Percentiles rank a stretch among this genome's conserved stretches.
phyloP scores from a whole-genome alignment of 2,113 vertebrate species.

The Grus americana region DNA sequence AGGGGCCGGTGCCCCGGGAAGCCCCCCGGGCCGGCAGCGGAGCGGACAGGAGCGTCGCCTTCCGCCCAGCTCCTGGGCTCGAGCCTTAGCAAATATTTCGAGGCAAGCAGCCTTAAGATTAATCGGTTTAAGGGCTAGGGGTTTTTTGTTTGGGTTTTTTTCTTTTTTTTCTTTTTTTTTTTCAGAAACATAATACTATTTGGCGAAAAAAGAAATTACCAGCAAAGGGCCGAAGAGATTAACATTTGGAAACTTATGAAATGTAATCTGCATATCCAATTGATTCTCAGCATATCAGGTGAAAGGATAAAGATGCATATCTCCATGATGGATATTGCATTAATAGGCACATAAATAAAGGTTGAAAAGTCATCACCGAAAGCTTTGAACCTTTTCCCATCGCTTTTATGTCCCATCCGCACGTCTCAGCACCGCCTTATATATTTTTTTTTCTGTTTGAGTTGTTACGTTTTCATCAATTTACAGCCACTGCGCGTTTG shows the following conservation, averaged over 20 bases:
- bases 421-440: neutral
- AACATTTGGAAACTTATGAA: conserved; percentile 83
- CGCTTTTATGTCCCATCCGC: conserved; percentile 35
- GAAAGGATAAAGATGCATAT: conserved; percentile 84
- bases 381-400: conserved; percentile 77
- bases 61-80: too few relatives aligned
- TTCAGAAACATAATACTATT: conserved; percentile 75
- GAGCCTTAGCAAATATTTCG: neutral
- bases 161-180: neutral
- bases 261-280: conserved; percentile 86
- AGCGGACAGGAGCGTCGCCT: neutral
- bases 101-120: conserved; percentile 69
- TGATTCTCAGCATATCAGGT: conserved; percentile 84
- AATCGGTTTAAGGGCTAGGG: conserved; percentile 25
- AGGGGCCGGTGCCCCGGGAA: neutral
- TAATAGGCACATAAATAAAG: conserved; percentile 84
- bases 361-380: conserved; percentile 74
- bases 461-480: neutral
- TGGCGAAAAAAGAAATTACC: conserved; percentile 69
- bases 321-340: conserved; percentile 82
- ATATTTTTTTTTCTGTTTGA: neutral
- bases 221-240: conserved; percentile 72
- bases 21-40: too few relatives aligned
- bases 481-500: neutral
- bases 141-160: neutral